Percentiles rank a stretch among this genome's conserved stretches.
These are phyloP conservation scores for Cephus sareptanus DNA, from an alignment of 2,888 invertebrate species.

Conservation along the genomic window DNA sequence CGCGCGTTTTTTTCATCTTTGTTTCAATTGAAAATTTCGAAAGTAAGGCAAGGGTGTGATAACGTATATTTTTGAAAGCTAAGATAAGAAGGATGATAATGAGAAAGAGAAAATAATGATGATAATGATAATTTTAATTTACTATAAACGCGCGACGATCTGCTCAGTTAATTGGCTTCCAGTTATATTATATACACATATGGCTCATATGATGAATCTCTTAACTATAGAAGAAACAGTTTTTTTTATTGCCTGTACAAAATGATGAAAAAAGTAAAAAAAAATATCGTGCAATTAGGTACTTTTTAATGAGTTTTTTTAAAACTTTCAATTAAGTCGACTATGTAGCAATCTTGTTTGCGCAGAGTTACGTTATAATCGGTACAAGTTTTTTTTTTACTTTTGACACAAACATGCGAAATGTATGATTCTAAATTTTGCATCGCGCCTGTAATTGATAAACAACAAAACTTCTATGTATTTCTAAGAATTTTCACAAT, in stretches of 20 bases:
- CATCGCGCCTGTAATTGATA: neutral
- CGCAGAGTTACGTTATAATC: neutral
- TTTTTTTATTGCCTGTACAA: neutral
- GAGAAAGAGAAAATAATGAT: neutral
- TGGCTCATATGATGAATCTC: neutral
- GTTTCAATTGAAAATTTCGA: neutral
- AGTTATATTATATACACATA: neutral
- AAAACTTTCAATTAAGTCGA: neutral
- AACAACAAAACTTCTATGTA: too few species aligned
- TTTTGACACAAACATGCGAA: neutral
- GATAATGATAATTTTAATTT: too few species aligned
- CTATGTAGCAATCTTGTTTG: neutral
- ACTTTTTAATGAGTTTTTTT: neutral
- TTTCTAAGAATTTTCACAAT: too few species aligned
- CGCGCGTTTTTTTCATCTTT: neutral
- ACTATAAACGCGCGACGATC: neutral
- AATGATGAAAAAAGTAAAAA: neutral
- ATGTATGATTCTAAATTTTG: neutral
- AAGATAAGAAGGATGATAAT: too few species aligned
- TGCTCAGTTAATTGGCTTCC: neutral
- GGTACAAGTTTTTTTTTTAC: neutral
- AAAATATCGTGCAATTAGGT: neutral
- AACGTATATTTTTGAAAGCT: too few species aligned
- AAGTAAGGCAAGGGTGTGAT: neutral
- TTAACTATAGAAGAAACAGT: neutral